Evolutionary conservation across 2,113 vertebrate species (phyloP).

Genomic region (Limnothrissa miodon): DNA sequence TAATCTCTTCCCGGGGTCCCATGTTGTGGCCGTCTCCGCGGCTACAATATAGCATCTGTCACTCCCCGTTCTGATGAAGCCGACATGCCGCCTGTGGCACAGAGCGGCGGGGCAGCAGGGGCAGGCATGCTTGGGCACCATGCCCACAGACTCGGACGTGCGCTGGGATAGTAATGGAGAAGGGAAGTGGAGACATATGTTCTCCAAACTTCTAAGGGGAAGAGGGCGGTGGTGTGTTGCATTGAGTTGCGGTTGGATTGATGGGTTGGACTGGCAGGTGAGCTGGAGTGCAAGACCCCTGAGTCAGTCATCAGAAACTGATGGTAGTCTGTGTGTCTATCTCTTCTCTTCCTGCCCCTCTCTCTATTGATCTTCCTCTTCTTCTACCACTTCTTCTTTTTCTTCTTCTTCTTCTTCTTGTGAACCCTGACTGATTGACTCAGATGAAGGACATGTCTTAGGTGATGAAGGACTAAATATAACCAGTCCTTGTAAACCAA

Average conservation of each 20-base stretch:
- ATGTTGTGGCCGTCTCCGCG: background rate
- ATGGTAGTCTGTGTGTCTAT: background rate
- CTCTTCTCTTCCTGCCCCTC: background rate
- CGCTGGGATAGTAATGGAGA: slow-evolving; percentile 25
- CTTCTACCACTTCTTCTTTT: background rate
- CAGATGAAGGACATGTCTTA: no score
- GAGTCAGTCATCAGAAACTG: background rate
- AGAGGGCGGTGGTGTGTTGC: background rate
- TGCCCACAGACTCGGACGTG: slow-evolving; percentile 11
- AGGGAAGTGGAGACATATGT: slow-evolving; percentile 23
- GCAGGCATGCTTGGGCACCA: background rate
- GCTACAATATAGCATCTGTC: background rate
- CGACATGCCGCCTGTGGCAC: background rate
- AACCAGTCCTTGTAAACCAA: no score
- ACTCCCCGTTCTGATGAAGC: background rate
- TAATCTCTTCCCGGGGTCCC: background rate
- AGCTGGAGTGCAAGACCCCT: background rate
- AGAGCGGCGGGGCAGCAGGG: background rate
- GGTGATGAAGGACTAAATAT: no score
- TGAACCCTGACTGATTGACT: background rate
- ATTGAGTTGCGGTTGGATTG: background rate
- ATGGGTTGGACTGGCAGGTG: background rate
- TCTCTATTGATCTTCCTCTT: background rate
- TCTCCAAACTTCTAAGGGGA: slow-evolving; percentile 9
- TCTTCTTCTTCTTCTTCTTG: background rate